phyloP scores from a whole-genome alignment of 1,140 invertebrate species.

The Heliothis subflexa region DNA sequence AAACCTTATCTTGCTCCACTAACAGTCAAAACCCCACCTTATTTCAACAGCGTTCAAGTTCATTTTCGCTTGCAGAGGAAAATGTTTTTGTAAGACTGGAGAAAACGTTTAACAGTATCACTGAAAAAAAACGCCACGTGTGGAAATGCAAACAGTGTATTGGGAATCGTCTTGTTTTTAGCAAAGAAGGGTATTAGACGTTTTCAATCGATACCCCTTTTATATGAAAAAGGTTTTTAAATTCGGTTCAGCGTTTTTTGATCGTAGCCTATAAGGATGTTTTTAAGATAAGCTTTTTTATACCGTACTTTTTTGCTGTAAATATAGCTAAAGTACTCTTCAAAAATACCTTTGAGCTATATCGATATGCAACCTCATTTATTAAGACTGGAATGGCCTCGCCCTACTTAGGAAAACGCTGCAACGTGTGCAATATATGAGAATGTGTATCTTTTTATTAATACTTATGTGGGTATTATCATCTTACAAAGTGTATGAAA shows the following conservation, averaged over 20 bases:
- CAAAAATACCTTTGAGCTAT: too few species aligned
- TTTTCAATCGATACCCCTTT: slow-evolving; percentile 30
- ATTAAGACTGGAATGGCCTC: neutral
- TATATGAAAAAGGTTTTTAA: slow-evolving; percentile 14
- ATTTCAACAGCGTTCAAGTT: neutral
- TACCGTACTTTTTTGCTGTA: neutral
- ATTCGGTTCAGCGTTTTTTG: slow-evolving; percentile 4
- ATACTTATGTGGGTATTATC: too few species aligned
- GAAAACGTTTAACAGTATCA: slow-evolving; percentile 38
- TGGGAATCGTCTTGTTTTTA: slow-evolving; percentile 39
- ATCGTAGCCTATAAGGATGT: neutral
- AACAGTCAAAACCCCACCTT: neutral
- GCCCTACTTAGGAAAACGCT: too few species aligned
- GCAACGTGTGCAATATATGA: neutral
- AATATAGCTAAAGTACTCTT: too few species aligned
- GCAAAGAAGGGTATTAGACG: slow-evolving; percentile 35
- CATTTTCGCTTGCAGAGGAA: neutral
- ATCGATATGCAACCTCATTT: neutral
- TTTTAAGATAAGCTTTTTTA: neutral
- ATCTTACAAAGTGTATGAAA: slow-evolving; percentile 3
- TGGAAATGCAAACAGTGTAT: slow-evolving; percentile 45
- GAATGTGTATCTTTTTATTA: neutral
- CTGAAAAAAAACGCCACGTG: slow-evolving; percentile 39
- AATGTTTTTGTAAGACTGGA: slow-evolving; percentile 20
- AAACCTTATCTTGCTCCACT: slow-evolving; percentile 26